Conservation (phyloP, 2,113 vertebrate genomes). For the Malurus melanocephalus region DNA sequence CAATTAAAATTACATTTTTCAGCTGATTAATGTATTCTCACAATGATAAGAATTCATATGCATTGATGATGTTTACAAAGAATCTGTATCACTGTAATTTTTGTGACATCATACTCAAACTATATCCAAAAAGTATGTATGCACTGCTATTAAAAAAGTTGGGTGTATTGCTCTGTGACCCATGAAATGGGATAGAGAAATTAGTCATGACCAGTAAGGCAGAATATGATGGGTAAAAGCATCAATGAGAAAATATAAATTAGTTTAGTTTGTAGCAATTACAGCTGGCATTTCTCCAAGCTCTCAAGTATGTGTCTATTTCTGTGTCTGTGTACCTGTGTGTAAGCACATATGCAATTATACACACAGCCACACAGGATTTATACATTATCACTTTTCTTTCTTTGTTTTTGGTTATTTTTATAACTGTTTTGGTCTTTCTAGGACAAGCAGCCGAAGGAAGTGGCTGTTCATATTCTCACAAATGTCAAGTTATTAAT, state of each 20-base stretch:
- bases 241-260: conserved; percentile 39
- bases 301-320: neutral
- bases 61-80: neutral
- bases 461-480: neutral
- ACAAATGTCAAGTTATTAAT: neutral
- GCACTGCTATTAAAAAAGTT: neutral
- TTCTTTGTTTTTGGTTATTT: neutral
- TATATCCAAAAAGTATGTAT: neutral
- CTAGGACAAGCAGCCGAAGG: neutral
- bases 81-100: neutral
- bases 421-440: neutral
- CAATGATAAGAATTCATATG: neutral
- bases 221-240: conserved; percentile 21
- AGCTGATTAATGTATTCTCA: neutral
- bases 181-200: conserved; percentile 31
- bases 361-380: neutral
- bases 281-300: neutral
- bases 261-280: conserved; percentile 10
- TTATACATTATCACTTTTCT: neutral
- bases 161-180: conserved; percentile 5
- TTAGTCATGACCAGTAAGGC: conserved; percentile 23
- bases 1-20: neutral
- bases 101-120: neutral
- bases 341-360: neutral
- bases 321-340: neutral